Base-by-base conservation (phyloP, 2,888 invertebrate genomes). In the Melipona beecheii region DNA sequence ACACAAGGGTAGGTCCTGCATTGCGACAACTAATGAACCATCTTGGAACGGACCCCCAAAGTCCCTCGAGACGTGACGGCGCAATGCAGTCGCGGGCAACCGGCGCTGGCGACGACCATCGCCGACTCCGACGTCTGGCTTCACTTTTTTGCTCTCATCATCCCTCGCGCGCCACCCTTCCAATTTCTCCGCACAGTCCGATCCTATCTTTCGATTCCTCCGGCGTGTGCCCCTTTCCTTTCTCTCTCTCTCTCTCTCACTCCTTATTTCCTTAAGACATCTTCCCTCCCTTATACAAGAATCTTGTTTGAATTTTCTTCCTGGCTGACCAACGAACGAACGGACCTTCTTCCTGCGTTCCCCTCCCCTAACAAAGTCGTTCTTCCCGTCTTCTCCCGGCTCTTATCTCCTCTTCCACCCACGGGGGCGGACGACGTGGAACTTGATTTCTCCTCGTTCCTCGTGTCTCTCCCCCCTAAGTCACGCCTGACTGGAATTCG, bases 11-110 rank as follows among this genome's bases (percentile, higher is more conserved):
- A 91, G 91, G 93, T 92, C 93, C 94, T 94, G 94, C 94, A 94
- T 93, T 94, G 94, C 94, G 94, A 93, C 94, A 93, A 92, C 94
- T 94, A 94, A 94, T 94, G 94, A 94, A 94, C 93, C 93, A 93
- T 93, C 93, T 94, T 93, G 92, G 92, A 93, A 91, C 89, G 91
- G 92, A 92, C 91, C 89, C 89, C 91, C 91, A 86, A 93, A 93
- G 91, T 93, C 93, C 91, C 92, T 87, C 89, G 93, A 90, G 93
- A 94, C 94, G 94, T 94, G 94, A 94, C 94, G 93, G 92, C 94
- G 94, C 94, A 94, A 94, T 94, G 94, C 94, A 93, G 94, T 93
- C 91, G 89, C 71, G 56, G 70, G 11, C 64, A 70, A 17, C 75
- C 75, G 65, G 13, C 76, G 79, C 4, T 70, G 81, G 65, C 70